A percentile compares a stretch with the other conserved stretches of the same genome.
phyloP scores from a whole-genome alignment of 2,113 vertebrate species.

The Carlito syrichta region DNA sequence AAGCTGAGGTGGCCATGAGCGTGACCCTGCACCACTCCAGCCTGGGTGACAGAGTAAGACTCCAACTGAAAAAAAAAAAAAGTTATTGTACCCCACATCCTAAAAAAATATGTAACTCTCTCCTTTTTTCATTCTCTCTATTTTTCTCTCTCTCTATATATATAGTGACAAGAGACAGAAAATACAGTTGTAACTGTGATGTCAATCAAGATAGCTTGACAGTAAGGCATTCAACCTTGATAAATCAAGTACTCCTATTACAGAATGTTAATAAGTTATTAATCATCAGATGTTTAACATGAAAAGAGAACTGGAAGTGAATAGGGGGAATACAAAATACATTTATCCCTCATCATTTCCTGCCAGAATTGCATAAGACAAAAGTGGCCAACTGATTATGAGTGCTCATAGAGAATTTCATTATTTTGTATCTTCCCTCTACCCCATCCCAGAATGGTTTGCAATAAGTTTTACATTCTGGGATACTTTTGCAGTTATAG shows the following conservation, averaged over 20 bases:
- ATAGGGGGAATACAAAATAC: background rate
- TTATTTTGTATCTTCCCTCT: background rate
- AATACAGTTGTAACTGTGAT: background rate
- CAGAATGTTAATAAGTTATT: conserved; percentile 51
- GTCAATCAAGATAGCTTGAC: background rate
- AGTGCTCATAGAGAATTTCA: background rate
- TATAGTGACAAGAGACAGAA: background rate
- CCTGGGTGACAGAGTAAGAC: too few species aligned
- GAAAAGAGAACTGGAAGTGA: conserved; percentile 21
- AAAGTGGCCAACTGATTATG: background rate
- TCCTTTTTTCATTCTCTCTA: too few species aligned
- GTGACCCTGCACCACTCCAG: too few species aligned
- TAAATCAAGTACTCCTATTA: background rate
- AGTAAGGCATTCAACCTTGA: background rate
- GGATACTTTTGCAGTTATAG: background rate
- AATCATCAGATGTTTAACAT: conserved; percentile 36
- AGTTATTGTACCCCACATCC: too few species aligned
- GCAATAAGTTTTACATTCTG: background rate
- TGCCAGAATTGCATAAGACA: conserved; percentile 13
- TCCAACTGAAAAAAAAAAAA: too few species aligned
- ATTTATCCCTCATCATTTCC: background rate
- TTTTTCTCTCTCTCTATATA: background rate
- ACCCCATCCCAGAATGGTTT: background rate
- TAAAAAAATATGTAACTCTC: too few species aligned
- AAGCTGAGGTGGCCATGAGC: too few species aligned